A percentile compares a stretch with the other conserved stretches of the same genome.
Evolutionary conservation across 2,113 vertebrate genomes (phyloP).

Genomic region (Zosterops hypoxanthus): DNA sequence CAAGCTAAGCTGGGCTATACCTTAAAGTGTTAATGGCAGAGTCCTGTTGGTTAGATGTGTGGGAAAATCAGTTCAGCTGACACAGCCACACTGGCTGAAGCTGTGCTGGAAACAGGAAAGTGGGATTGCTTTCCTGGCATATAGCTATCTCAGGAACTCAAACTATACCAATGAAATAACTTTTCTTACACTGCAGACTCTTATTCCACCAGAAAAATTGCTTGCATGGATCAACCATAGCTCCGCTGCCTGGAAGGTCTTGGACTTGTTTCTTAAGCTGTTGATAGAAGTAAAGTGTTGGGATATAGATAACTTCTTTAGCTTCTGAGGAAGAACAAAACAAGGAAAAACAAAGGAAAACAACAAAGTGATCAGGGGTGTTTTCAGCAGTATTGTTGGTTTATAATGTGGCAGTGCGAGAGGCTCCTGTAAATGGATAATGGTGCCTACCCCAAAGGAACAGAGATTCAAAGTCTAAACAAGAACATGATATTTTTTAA

Average conservation of each 20-base stretch:
- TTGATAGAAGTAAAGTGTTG: neutral
- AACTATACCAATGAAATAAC: neutral
- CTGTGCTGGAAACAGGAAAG: neutral
- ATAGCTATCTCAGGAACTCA: neutral
- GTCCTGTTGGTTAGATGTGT: neutral
- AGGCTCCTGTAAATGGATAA: rapidly evolving
- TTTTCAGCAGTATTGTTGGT: neutral
- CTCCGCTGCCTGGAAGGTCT: neutral
- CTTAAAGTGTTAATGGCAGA: neutral
- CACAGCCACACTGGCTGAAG: neutral
- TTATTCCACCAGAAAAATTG: neutral
- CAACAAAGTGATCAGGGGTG: neutral
- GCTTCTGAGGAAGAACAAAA: neutral
- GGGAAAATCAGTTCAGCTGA: neutral
- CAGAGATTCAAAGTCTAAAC: neutral
- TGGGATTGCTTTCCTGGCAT: neutral
- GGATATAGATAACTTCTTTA: neutral
- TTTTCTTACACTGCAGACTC: neutral
- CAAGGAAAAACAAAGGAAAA: neutral
- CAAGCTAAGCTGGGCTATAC: neutral
- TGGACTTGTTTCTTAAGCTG: neutral
- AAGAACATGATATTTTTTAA: neutral
- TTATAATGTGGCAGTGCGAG: neutral
- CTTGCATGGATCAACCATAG: neutral
- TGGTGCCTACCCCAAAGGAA: neutral